Evolutionary conservation across 2,113 vertebrate genomes (phyloP), one percentile per base, ranked within the genome.

Genomic region (Indicator maculatus): DNA sequence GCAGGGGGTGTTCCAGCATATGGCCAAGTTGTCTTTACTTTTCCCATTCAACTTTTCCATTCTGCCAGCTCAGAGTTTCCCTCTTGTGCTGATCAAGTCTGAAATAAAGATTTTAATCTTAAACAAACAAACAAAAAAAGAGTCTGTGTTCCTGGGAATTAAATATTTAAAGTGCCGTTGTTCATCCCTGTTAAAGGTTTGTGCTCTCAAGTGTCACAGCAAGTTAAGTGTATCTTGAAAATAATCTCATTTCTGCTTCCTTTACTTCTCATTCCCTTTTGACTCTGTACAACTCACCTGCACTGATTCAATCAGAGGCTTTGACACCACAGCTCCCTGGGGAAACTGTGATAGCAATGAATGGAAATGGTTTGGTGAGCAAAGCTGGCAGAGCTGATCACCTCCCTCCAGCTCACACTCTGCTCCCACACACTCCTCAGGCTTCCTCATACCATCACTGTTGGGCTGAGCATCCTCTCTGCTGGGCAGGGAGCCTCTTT

Each of bases 231-330:
- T 39, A 73, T 69, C 82, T 87, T 65, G 92, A 21, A 89, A 89
- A 92, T 96, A 89, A 96, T 96, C 78, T 71, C 16, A 58, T 96
- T 95, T 72, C 94, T 89, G 92, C 58, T 79, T 53, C 11, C 91
- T 93, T 88, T 65, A 39, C 90, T 94, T 95, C 93, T 94, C 89
- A 89, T 93, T 87, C 71, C 59, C 5, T 91, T 73, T 60, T 79
- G 30, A 71, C 89, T 82, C 73, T 44, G 5, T 9, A 66, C 39
- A 87, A 74, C 92, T 95, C 81, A 77, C 53, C 88, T 64, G 2
- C 69, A 33, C 60, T 78, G 90, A 94, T 83, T 89, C 75, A 70
- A 93, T 90, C 92, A 75, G 58, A 11, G 69, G 21, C 12, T 64
- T 69, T 50, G 81, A 53, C 58, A 63, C 19, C 0, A 2, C 36